Conservation (phyloP, 1,140 invertebrate species). For the Drosophila setifemur region DNA sequence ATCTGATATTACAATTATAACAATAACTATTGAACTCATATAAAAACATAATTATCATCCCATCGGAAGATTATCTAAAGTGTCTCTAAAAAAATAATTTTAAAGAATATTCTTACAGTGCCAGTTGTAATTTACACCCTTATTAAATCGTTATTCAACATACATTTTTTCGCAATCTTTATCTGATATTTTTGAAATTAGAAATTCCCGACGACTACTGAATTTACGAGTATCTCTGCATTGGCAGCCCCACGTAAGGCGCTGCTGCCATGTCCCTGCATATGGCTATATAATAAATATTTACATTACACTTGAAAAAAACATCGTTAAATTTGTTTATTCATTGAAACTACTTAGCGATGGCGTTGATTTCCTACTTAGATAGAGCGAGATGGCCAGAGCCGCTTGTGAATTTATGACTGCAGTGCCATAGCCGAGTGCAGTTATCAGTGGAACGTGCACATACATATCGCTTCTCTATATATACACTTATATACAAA, state of each 20-base stretch:
- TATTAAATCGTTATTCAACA: no score
- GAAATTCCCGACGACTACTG: not conserved
- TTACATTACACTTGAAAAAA: constrained; percentile 67
- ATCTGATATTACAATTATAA: no score
- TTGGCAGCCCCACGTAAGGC: not conserved
- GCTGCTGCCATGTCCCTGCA: not conserved
- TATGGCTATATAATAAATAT: constrained; percentile 43
- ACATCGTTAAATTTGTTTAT: constrained; percentile 76
- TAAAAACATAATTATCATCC: no score
- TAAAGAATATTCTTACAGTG: no score
- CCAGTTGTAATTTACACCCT: no score
- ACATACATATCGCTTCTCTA: constrained; percentile 27
- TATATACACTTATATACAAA: not conserved
- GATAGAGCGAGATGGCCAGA: constrained; percentile 25
- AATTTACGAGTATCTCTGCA: not conserved
- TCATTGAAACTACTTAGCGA: constrained; percentile 71
- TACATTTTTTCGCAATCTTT: no score
- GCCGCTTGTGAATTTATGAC: constrained; percentile 22
- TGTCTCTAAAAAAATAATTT: no score
- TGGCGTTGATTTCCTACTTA: constrained; percentile 69
- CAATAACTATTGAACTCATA: no score
- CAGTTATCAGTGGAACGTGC: constrained; percentile 60
- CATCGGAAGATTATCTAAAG: no score
- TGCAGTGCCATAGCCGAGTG: constrained; percentile 11
- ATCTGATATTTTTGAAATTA: no score